Conservation (phyloP, 2,888 invertebrate genomes). For the Acrocyrtus sp. region DNA sequence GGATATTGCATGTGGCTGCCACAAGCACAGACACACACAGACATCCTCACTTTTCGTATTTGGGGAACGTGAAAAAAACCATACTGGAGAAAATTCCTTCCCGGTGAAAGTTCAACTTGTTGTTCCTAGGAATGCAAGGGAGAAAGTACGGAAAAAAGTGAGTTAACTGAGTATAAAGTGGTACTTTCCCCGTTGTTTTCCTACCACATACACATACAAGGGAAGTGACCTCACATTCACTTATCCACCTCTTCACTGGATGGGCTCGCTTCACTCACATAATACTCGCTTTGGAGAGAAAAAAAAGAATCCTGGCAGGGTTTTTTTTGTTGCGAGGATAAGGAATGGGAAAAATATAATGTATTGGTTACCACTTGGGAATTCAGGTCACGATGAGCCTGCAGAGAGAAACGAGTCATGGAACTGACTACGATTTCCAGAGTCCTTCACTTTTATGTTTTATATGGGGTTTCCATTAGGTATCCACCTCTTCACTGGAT, state of each 20-base stretch:
- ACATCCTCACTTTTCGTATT: not conserved
- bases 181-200: too few species aligned
- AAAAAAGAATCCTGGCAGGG: not conserved
- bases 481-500: not conserved
- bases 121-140: too few species aligned
- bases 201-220: too few species aligned
- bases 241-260: not conserved
- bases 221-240: too few species aligned
- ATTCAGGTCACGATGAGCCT: conserved; percentile 48
- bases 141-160: too few species aligned
- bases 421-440: too few species aligned
- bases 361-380: conserved; percentile 29
- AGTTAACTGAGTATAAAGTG: too few species aligned
- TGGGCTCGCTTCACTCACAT: not conserved
- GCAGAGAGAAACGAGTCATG: conserved; percentile 13
- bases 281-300: not conserved
- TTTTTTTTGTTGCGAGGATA: not conserved
- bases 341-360: conserved; percentile 8
- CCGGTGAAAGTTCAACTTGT: conserved; percentile 36
- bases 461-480: too few species aligned
- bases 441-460: too few species aligned
- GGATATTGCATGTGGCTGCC: conserved; percentile 3
- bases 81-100: too few species aligned
- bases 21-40: conserved; percentile 1
- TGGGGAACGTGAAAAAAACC: too few species aligned